A percentile compares a stretch with the other conserved stretches of the same genome.
These are phyloP conservation scores for Fringilla coelebs DNA, from an alignment of 2,797 vertebrate species.

Conservation along the genomic window DNA sequence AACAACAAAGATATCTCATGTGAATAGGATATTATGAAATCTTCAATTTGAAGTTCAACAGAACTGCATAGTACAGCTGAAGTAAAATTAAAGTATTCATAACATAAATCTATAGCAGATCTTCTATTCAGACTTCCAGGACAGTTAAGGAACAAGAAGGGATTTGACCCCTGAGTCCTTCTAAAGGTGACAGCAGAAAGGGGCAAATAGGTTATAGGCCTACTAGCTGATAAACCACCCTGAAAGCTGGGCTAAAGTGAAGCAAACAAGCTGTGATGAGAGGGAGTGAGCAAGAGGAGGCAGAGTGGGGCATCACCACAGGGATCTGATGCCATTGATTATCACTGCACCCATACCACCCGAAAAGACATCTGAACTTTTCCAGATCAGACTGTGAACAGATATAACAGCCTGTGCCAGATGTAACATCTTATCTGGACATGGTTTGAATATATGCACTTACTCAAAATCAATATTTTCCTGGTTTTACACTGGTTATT, in stretches of 20 bases:
- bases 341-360: fast-evolving
- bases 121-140: background rate
- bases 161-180: background rate
- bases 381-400: background rate
- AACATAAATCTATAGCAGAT: background rate
- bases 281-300: fast-evolving
- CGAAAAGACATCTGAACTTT: fast-evolving
- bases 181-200: background rate
- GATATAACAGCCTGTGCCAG: background rate
- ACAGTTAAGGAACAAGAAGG: background rate
- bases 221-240: background rate
- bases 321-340: background rate
- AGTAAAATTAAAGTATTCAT: background rate
- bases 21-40: background rate
- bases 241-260: background rate
- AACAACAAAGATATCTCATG: background rate
- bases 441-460: background rate
- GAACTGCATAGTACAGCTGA: background rate
- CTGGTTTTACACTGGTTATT: background rate
- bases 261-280: background rate
- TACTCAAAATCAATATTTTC: background rate
- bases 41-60: background rate
- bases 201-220: background rate
- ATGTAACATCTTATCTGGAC: background rate
- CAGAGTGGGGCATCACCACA: background rate